Evolutionary conservation across 2,888 invertebrate genomes (phyloP), one percentile per base, ranked within the genome.

Genomic region (Netelia virgata): DNA sequence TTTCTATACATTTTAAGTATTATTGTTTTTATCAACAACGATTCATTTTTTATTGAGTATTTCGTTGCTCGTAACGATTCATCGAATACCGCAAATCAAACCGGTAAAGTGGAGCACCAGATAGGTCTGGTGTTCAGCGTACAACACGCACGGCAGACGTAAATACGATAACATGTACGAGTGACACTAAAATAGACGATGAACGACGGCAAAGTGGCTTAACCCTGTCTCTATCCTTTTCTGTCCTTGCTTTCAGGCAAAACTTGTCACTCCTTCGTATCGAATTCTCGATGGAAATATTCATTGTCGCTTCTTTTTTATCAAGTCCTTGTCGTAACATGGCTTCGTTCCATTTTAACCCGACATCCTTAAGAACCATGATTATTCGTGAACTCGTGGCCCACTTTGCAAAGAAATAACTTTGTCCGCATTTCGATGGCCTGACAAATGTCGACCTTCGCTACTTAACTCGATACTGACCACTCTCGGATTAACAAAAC

Each of bases 161-260:
- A 72, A 83, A 80, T 80, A 76, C 83, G 80, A 83, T 83, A 83
- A 80, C 72, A 28, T 5, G 61, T 79, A 64, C 63, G 63, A 43
- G 68, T 20, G 75, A 76, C 59, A 41, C 79, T 50, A 72, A 83
- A 83, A 83, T 83, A 80, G 79, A 64, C 75, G 53, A 53, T 53
- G 66, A 79, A 69, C 55, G 55, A 77, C 61, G n/a, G 11, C 61
- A 16, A 70, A 77, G 69, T 69, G 77, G 61, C 82, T 18, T 64
- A 70, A 55, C 70, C 41, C 53, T n/a, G 66, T 59, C 77, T 36
- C 59, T 16, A 55, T 43, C 50, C 61, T 63, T 78, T 63, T 74
- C 47, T 76, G 20, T 75, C 66, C 50, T 66, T 47, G 66, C 70
- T 80, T 76, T 61, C 72, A 79, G 63, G 47, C 57, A 20, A 79